These are phyloP conservation scores for Clarias batrachus DNA, from an alignment of 2,113 vertebrate genomes.

Conservation along the genomic window DNA sequence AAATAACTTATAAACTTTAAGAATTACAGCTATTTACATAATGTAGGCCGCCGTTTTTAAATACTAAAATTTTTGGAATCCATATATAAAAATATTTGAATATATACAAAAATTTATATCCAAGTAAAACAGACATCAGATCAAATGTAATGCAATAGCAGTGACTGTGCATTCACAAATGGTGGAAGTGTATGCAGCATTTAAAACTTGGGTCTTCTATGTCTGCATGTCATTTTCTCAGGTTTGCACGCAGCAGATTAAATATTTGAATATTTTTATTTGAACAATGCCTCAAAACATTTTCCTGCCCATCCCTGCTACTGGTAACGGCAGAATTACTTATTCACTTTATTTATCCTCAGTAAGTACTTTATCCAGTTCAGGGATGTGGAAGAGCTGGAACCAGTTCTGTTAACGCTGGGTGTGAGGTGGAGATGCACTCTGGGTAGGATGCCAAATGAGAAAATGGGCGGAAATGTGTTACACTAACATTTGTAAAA, in stretches of 20 bases:
- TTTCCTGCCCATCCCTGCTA: not conserved
- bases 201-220: not conserved
- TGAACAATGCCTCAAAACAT: not conserved
- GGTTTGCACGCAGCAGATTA: not conserved
- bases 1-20: too few relatives aligned
- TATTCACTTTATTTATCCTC: not conserved
- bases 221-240: not conserved
- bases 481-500: not conserved
- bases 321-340: not conserved
- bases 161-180: not conserved
- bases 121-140: not conserved
- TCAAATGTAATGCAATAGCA: not conserved
- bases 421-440: not conserved
- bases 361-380: not conserved
- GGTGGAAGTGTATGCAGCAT: not conserved
- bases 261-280: not conserved
- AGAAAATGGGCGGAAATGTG: not conserved
- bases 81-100: too few relatives aligned
- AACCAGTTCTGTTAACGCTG: not conserved
- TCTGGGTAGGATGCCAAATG: not conserved
- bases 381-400: not conserved
- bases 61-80: too few relatives aligned
- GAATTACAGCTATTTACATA: too few relatives aligned
- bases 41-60: too few relatives aligned
- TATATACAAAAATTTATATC: too few relatives aligned